These are phyloP conservation scores for Turritopsis rubra DNA, from an alignment of 30 jellyfish, hydroid and myxozoan genomes.

Conservation along the genomic window DNA sequence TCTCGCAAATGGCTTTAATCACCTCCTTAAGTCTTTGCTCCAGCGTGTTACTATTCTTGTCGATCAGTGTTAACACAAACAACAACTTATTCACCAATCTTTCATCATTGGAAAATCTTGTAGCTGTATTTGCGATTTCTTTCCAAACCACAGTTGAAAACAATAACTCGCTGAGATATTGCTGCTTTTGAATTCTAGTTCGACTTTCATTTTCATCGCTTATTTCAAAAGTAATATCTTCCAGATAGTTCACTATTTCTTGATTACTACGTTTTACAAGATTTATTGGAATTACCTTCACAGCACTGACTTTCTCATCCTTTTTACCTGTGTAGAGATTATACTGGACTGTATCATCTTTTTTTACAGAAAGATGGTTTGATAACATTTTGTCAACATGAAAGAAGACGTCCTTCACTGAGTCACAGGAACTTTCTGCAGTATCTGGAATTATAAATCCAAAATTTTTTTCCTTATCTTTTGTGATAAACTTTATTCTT, in stretches of 20 bases:
- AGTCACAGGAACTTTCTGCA: no score
- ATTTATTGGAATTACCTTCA: background rate
- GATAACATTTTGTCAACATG: background rate
- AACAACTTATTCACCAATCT: background rate
- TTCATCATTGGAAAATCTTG: background rate
- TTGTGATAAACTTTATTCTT: background rate
- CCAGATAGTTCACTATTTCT: background rate
- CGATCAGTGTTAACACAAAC: background rate
- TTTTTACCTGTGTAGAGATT: background rate
- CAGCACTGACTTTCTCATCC: background rate
- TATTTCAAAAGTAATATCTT: background rate
- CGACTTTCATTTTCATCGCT: background rate
- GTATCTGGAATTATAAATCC: background rate
- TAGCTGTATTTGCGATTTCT: background rate
- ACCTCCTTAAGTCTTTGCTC: constrained; percentile 17
- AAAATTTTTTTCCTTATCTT: background rate
- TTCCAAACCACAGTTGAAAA: constrained; percentile 14
- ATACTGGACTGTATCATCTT: background rate
- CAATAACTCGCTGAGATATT: background rate
- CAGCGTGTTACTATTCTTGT: background rate
- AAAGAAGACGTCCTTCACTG: background rate
- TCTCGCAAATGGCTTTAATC: background rate
- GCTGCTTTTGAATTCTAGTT: background rate
- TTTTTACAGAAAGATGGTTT: background rate
- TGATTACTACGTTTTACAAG: background rate